Evolutionary conservation across 2,888 invertebrate species (phyloP), one percentile per base, ranked within the genome.

Genomic region (Pammene aurita): DNA sequence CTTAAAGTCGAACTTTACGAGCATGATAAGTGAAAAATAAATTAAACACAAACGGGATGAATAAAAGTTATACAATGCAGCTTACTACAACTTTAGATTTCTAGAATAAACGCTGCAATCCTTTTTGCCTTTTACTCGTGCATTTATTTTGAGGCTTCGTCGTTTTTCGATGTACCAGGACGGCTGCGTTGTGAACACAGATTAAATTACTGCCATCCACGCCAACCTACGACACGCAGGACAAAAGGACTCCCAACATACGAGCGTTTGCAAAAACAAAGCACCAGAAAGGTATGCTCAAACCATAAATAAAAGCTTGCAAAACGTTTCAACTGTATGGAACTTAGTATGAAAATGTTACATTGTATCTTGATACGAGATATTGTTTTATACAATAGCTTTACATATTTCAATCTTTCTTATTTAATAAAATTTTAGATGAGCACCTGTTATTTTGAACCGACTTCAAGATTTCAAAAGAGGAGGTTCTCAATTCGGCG

Each of bases 191-290:
- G 68, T 76, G 71, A 69, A 72, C 76, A 55, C 70, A 73, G 78
- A 79, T 83, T 80, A 82, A 79, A 78, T 80, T 78, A 76, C 78
- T 72, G 69, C 63, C 71, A 69, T 69, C 72, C 62, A 67, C 72
- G 68, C 70, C 60, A 72, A 38, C 50, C 38, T 71, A 65, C 70
- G 64, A 66, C 71, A 67, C 48, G 57, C 64, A 57, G 50, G 57
- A 57, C 41, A 66, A 66, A 66, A 66, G 41, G 56, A 57, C 57
- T 57, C 18, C 26, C 18, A 57, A 26, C 65, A 38, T 57, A 57
- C 65, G 48, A 57, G 41, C 57, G 50, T 66, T 65, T 41, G 57
- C 57, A 26, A 57, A 56, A 57, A 50, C 57, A 41, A 66, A 66
- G 57, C 38, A 14, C 48, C 56, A 26, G 14, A 57, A 56, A 66